These are phyloP conservation scores for Calvadosia cruxmelitensis DNA, from an alignment of 30 jellyfish, hydroid and myxozoan genomes.

Conservation along the genomic window DNA sequence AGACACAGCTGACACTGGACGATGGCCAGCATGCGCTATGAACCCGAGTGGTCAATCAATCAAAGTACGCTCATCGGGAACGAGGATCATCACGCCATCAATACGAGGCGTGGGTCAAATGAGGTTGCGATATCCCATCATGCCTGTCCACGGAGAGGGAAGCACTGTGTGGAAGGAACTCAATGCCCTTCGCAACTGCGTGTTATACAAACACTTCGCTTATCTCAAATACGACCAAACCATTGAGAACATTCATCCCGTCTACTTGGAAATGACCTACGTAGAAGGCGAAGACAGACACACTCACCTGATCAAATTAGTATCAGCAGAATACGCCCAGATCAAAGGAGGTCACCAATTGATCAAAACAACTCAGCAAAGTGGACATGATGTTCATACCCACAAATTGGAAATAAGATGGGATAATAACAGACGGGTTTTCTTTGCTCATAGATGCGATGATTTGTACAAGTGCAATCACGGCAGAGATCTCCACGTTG, in stretches of 20 bases:
- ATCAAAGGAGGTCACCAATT: constrained; percentile 64
- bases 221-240: constrained; percentile 33
- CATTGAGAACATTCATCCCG: neutral
- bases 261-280: constrained; percentile 3
- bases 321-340: constrained; percentile 41
- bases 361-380: constrained; percentile 10
- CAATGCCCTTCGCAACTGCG: constrained; percentile 59
- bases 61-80: constrained; percentile 72
- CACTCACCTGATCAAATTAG: constrained; percentile 45
- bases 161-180: constrained; percentile 91
- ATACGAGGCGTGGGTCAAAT: constrained; percentile 67
- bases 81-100: constrained; percentile 42
- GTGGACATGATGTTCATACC: constrained; percentile 46
- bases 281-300: constrained; percentile 31
- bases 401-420: constrained; percentile 47
- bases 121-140: constrained; percentile 70
- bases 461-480: constrained; percentile 24
- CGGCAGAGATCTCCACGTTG: neutral
- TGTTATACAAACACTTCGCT: constrained; percentile 38
- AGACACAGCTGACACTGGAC: constrained; percentile 57
- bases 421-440: constrained; percentile 13
- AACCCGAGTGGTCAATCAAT: constrained; percentile 15
- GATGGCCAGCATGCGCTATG: constrained; percentile 52
- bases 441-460: constrained; percentile 26
- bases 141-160: constrained; percentile 94